phyloP scores from a whole-genome alignment of 2,888 invertebrate genomes.

The Lagria hirta region DNA sequence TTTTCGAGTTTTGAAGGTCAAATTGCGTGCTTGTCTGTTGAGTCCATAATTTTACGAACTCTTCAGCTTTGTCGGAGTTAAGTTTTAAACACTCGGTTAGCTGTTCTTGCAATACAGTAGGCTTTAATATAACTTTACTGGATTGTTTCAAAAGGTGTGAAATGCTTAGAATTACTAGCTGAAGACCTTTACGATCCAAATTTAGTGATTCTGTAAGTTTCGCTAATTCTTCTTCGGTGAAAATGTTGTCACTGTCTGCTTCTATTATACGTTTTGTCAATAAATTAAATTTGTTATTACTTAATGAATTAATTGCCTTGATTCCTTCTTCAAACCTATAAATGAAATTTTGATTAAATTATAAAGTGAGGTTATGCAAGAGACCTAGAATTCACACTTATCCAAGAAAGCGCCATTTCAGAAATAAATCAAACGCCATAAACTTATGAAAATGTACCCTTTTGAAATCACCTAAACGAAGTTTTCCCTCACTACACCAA shows the following conservation, averaged over 20 bases:
- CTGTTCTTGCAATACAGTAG: constrained; percentile 57
- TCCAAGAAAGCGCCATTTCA: not conserved
- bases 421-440: not conserved
- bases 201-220: constrained; percentile 41
- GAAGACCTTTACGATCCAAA: constrained; percentile 35
- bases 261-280: constrained; percentile 40
- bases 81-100: constrained; percentile 56
- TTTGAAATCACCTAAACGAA: too few species aligned
- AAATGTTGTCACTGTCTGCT: constrained; percentile 33
- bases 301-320: constrained; percentile 42
- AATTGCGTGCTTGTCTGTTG: constrained; percentile 57
- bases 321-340: constrained; percentile 45
- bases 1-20: constrained; percentile 54
- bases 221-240: constrained; percentile 41
- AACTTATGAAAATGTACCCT: too few species aligned
- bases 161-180: constrained; percentile 43
- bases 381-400: too few species aligned
- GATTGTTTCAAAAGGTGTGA: constrained; percentile 56
- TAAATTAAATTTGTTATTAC: constrained; percentile 38
- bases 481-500: too few species aligned
- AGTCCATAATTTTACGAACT: constrained; percentile 59
- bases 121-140: constrained; percentile 58
- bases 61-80: constrained; percentile 58
- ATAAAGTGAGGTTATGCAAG: too few species aligned
- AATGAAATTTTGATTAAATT: too few species aligned